Base-by-base conservation (phyloP, 2,888 invertebrate species). In the Orthosia cruda region DNA sequence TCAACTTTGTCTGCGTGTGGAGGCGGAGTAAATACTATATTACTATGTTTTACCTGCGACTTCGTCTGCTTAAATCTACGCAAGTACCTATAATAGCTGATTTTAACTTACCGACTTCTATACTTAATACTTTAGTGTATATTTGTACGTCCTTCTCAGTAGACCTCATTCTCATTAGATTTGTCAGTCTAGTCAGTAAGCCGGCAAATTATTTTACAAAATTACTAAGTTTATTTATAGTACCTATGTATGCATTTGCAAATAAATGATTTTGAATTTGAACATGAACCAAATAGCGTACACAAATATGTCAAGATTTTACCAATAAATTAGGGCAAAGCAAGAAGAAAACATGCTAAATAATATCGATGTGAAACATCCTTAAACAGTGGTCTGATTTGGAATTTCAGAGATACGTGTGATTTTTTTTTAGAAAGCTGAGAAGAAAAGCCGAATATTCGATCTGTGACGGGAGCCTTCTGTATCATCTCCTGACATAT, bases 1-100 rank as follows among this genome's bases (percentile, higher is more conserved):
- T 26, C 64, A 61, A 80, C 20, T 69, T 58, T 61, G 54, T 67
- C 54, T 73, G 57, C 74, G 66, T 59, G 54, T 59, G 62, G 61
- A 59, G 62, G 66, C 45, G 50, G 58, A 52, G 15, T 65, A n/a
- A 4, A 16, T 61, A 66, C n/a, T 26, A 59, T 16, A 26, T 26
- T 13, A 16, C 13, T 45, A 40, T 18, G 40, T 45, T 61, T 62
- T 58, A 5, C 5, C 2, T n/a, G n/a, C 15, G 13, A 23, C n/a
- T 20, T 40, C 2, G 2, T 54, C 13, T 23, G 9, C 50, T 55
- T 66, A 3, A 11, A n/a, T 64, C 3, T 64, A 59, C 18, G 32
- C 18, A 32, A 32, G 18, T 58, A 12, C 32, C 32, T 55, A 15
- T 7, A n/a, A n/a, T 13, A 23, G 15, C 15, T 20, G 54, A 4